Base-by-base conservation (phyloP, 2,113 vertebrate genomes). In the Sprattus sprattus region DNA sequence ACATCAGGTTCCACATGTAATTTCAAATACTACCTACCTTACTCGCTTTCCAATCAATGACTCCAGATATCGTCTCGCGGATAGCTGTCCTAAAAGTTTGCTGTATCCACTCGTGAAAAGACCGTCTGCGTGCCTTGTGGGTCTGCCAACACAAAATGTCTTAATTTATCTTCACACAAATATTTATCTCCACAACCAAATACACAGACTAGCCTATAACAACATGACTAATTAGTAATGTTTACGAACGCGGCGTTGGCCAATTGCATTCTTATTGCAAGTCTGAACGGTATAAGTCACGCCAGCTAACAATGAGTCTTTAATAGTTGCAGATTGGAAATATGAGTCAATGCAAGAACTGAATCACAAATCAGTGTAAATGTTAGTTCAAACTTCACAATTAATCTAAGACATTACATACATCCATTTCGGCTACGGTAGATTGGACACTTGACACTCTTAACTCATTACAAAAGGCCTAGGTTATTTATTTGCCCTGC, bases 31-130 rank as follows among this genome's bases (percentile, higher is more conserved):
- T 9, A 13, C 71, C 10, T 94, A 99, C 98, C 97, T 96, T 93
- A 97, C 95, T 88, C 96, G 94, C 92, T 98, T 98, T 88, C 97
- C 97, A 92, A 98, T 96, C 93, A 98, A 93, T 83, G 97, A 98
- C 91, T 99, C 97, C 92, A 99, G 95, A 91, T 98, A 99, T 89
- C 95, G 96, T 92, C 95, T 96, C 88, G 97, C 97, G 89, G 97
- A 97, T 28, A 98, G 90, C 92, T 98, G 97, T 81, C 97, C 96
- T 91, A 99, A 95, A 87, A 99, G 96, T 94, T 96, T 97, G 90
- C 97, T 99, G 92, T 96, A 98, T 89, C 96, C 97, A 89, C 93
- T 98, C 92, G 97, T 98, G 93, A 98, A 99, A 89, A 99, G 93
- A 91, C 97, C 97, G 91, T 99, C 98, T 86, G 97, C 96, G 89